Conservation (phyloP, 92 coral and sea anemone genomes). For the Siderastrea radians region DNA sequence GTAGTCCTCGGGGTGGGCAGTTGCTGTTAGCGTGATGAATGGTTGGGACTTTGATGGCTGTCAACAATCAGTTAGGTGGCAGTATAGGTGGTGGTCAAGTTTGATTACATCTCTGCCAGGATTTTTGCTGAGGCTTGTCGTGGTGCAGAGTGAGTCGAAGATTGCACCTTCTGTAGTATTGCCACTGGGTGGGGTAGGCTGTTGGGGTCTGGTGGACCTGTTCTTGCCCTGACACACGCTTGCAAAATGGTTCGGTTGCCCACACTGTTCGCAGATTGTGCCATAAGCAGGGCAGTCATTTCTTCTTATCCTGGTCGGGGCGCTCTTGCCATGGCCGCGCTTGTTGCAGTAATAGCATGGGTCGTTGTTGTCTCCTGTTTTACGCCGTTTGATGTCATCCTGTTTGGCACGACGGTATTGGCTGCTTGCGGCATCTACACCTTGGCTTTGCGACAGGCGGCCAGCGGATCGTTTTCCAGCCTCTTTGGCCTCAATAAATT, state of each 20-base stretch:
- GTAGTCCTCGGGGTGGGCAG: neutral
- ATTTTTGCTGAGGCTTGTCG: neutral
- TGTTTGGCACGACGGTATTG: slow-evolving; percentile 48
- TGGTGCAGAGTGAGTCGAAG: slow-evolving; percentile 12
- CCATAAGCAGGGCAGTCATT: slow-evolving; percentile 75
- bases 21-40: neutral
- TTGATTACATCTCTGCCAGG: slow-evolving; percentile 22
- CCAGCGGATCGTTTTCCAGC: slow-evolving; percentile 80
- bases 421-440: slow-evolving; percentile 63
- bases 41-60: slow-evolving; percentile 41
- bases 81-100: slow-evolving; percentile 32
- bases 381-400: slow-evolving; percentile 31
- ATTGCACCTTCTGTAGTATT: slow-evolving; percentile 8
- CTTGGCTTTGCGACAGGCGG: slow-evolving; percentile 59
- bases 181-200: neutral
- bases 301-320: slow-evolving; percentile 52
- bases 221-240: slow-evolving; percentile 67
- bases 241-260: slow-evolving; percentile 48
- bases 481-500: slow-evolving; percentile 68
- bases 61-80: slow-evolving; percentile 16
- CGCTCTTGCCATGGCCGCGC: slow-evolving; percentile 73
- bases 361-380: slow-evolving; percentile 46
- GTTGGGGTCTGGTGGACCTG: neutral
- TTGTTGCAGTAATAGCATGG: slow-evolving; percentile 62
- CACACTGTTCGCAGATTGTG: slow-evolving; percentile 54